Conservation (phyloP, 2,113 vertebrate species). For the Semnornis frantzii region DNA sequence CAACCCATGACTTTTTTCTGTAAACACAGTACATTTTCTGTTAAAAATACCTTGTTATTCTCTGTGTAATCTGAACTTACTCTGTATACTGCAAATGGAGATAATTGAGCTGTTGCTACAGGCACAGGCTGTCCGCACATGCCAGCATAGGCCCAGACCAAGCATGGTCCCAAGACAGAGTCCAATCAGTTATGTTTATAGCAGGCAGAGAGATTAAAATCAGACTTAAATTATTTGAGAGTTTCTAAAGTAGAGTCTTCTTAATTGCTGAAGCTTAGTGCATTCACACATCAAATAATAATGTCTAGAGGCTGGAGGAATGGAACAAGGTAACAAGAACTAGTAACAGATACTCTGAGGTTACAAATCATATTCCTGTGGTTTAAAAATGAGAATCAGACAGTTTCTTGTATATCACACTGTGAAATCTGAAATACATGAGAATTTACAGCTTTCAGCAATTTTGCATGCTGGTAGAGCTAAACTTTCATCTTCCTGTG, state of each 20-base stretch:
- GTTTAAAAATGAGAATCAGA: neutral
- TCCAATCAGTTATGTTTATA: neutral
- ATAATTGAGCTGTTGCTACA: neutral
- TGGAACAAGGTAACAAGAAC: neutral
- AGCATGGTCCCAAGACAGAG: neutral
- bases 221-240: neutral
- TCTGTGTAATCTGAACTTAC: neutral
- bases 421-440: neutral
- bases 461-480: neutral
- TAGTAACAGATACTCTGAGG: neutral
- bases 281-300: neutral
- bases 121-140: neutral
- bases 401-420: neutral
- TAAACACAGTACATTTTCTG: neutral
- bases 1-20: neutral
- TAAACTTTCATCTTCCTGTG: neutral
- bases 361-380: neutral
- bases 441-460: neutral
- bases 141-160: rapidly evolving
- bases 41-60: neutral
- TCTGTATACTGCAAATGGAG: neutral
- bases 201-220: neutral
- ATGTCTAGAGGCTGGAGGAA: neutral
- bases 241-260: neutral
- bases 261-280: neutral